Percentiles rank a stretch among this genome's conserved stretches.
Evolutionary conservation across 2,888 invertebrate genomes (phyloP).

Genomic region (Lasioglossum vierecki): DNA sequence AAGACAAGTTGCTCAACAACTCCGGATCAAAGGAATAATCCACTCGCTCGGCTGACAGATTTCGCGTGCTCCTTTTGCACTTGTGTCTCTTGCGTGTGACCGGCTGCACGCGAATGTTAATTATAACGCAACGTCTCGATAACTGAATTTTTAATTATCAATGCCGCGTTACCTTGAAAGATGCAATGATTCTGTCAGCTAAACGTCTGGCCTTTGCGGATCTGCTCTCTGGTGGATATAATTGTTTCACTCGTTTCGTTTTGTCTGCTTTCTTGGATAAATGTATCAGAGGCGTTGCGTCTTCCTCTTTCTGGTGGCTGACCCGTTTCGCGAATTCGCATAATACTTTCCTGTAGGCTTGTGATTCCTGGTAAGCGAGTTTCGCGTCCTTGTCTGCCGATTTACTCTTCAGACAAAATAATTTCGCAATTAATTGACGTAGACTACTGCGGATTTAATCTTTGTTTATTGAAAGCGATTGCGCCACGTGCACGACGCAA

Average conservation of each 20-base stretch:
- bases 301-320: slow-evolving; percentile 1
- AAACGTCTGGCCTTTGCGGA: slow-evolving; percentile 48
- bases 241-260: slow-evolving; percentile 66
- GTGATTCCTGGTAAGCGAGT: slow-evolving; percentile 72
- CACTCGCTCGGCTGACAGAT: not conserved
- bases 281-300: slow-evolving; percentile 28
- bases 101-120: slow-evolving; percentile 19
- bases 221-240: slow-evolving; percentile 59
- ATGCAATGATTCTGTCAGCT: slow-evolving; percentile 52
- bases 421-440: not conserved
- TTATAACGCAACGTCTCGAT: not conserved
- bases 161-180: slow-evolving; percentile 63
- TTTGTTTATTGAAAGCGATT: not conserved
- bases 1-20: slow-evolving; percentile 44
- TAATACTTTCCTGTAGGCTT: slow-evolving; percentile 68
- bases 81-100: not conserved
- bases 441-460: not conserved
- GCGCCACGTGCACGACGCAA: not conserved
- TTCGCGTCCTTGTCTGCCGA: not conserved
- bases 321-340: slow-evolving; percentile 63
- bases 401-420: slow-evolving; percentile 16
- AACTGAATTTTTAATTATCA: not conserved
- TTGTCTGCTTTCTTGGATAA: slow-evolving; percentile 58
- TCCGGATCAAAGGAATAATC: slow-evolving; percentile 33
- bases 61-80: not conserved